These are phyloP conservation scores for Ageneiosus marmoratus DNA, from an alignment of 2,113 vertebrate genomes.

Conservation along the genomic window DNA sequence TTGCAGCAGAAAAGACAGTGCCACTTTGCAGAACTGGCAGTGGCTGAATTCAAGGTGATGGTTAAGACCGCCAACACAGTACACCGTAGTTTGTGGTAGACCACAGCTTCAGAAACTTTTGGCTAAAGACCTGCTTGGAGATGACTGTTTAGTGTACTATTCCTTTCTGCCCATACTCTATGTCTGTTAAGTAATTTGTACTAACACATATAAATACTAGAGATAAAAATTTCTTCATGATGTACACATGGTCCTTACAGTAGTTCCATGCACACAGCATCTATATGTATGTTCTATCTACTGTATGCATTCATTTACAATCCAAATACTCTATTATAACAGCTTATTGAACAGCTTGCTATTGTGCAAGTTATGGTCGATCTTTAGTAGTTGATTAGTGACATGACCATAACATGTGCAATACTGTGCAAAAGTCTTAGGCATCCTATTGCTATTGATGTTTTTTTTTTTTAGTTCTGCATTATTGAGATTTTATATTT, in stretches of 20 bases:
- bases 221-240: neutral
- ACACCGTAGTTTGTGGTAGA: constrained; percentile 7
- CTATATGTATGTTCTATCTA: neutral
- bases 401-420: neutral
- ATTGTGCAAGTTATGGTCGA: neutral
- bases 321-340: neutral
- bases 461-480: no score
- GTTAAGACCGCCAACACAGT: constrained; percentile 1
- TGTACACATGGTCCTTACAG: neutral
- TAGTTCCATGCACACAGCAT: neutral
- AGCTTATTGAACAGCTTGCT: neutral
- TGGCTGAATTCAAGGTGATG: neutral
- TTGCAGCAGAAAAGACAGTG: neutral
- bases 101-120: neutral
- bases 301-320: neutral
- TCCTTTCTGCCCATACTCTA: neutral
- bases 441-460: no score
- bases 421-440: no score
- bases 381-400: neutral
- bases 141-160: neutral
- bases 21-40: neutral
- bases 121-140: neutral
- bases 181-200: neutral
- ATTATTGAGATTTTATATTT: no score
- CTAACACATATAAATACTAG: neutral